Conservation (phyloP, 37 sponge, comb jelly and placozoan genomes). For the Oscarella lobularis region DNA sequence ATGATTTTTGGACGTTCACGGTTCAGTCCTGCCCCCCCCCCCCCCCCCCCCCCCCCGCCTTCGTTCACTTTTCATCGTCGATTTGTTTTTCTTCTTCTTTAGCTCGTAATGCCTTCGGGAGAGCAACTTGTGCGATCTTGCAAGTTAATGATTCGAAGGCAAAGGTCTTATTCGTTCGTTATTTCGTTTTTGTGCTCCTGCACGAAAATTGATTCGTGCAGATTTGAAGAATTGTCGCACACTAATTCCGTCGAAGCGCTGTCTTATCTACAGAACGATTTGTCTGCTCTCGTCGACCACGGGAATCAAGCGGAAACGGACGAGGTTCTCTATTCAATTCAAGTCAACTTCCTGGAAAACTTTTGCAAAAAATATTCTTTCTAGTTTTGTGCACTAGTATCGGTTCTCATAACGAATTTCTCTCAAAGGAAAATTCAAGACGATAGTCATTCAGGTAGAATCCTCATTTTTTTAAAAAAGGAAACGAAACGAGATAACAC, state of each 20-base stretch:
- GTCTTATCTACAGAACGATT: conserved; percentile 22
- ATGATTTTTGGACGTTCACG: conserved; percentile 49
- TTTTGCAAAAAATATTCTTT: too few relatives aligned
- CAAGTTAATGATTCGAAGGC: conserved; percentile 10
- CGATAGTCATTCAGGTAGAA: too few relatives aligned
- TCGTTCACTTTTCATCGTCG: too few relatives aligned
- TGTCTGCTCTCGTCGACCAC: conserved; percentile 40
- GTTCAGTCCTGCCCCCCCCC: conserved; percentile 15
- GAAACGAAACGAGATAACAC: too few relatives aligned
- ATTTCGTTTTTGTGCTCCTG: background rate
- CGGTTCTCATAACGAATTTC: too few relatives aligned
- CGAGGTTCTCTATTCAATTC: too few relatives aligned
- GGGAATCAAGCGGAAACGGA: conserved; percentile 30
- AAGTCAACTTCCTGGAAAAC: too few relatives aligned
- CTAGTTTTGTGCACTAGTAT: too few relatives aligned
- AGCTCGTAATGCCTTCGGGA: conserved; percentile 17
- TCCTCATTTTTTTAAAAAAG: too few relatives aligned
- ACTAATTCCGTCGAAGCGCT: conserved; percentile 35
- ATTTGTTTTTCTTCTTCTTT: too few relatives aligned
- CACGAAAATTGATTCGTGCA: background rate
- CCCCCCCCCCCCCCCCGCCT: too few relatives aligned
- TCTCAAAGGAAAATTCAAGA: too few relatives aligned
- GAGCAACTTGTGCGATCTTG: conserved; percentile 15
- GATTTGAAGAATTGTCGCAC: conserved; percentile 20
- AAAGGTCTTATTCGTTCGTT: conserved; percentile 9